Evolutionary conservation across 2,888 invertebrate genomes (phyloP), one percentile per base, ranked within the genome.

Genomic region (Protophormia terraenovae): DNA sequence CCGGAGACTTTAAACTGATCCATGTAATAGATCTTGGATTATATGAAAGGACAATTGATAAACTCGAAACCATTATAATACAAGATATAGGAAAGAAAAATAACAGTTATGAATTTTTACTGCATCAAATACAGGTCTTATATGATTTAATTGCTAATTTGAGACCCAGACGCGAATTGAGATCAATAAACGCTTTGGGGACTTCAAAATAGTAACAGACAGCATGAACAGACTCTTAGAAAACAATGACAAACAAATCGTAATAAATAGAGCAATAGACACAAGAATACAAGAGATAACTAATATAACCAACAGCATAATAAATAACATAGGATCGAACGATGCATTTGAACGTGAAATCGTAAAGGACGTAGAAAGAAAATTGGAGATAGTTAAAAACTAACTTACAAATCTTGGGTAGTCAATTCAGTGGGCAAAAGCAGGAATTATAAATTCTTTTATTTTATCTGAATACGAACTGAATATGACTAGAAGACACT

Each of bases 401-500:
- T 82, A 83, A 66, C 50, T 38, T 22, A 71, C 53, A n/a, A n/a
- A n/a, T n/a, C n/a, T n/a, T n/a, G n/a, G n/a, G n/a, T n/a, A n/a
- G n/a, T n/a, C n/a, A n/a, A n/a, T n/a, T n/a, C n/a, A n/a, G n/a
- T n/a, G n/a, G n/a, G n/a, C n/a, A n/a, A n/a, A n/a, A n/a, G n/a
- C 60, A 4, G 38, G 71, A 10, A 67, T 86, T 16, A 53, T 87
- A 29, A 87, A 86, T 47, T 75, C 75, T 0, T 71, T 80, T 19
- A 77, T 87, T 7, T 19, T 87, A 45, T 76, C 77, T 3, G 62
- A 75, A 8, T 58, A 62, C 8, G 82, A 87, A 86, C 60, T 86
- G 10, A 83, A 78, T 19, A 24, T 76, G 8, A n/a, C n/a, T n/a
- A n/a, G n/a, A n/a, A n/a, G n/a, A n/a, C n/a, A n/a, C n/a, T n/a